A percentile compares a stretch with the other conserved stretches of the same genome.
Conservation (phyloP, 2,113 vertebrate species). For the Anseranas semipalmata region DNA sequence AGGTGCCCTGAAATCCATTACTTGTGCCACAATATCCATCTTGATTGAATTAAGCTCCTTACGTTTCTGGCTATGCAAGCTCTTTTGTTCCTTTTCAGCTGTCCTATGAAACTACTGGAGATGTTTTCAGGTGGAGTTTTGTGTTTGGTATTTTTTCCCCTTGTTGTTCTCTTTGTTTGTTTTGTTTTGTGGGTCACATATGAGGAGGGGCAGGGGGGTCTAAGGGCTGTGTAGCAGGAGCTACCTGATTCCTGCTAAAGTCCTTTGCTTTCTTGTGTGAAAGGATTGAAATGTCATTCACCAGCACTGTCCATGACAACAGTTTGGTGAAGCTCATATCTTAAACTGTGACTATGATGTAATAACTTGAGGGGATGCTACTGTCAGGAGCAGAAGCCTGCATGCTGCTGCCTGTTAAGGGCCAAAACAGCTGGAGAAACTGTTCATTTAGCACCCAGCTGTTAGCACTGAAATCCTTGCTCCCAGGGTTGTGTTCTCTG, state of each 20-base stretch:
- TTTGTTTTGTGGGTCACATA: not conserved
- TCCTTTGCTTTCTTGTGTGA: not conserved
- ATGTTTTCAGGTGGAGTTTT: not conserved
- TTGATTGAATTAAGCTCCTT: not conserved
- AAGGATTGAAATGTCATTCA: not conserved
- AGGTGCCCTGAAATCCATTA: not conserved
- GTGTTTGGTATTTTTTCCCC: not conserved
- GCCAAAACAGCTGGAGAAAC: not conserved
- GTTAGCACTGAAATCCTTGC: not conserved
- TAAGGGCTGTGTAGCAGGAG: not conserved
- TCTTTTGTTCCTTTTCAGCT: not conserved
- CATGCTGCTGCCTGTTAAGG: not conserved
- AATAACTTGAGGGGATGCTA: not conserved
- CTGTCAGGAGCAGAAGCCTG: not conserved
- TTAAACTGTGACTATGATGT: not conserved
- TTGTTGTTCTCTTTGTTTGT: not conserved
- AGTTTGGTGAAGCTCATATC: not conserved
- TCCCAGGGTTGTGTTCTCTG: not conserved
- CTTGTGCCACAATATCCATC: not conserved
- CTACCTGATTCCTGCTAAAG: not conserved
- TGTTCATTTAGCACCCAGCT: rapidly evolving
- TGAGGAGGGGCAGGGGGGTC: too few relatives aligned
- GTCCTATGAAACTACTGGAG: not conserved
- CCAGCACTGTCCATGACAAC: too few relatives aligned
- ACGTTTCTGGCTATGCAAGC: not conserved